Evolutionary conservation across 2,113 vertebrate genomes (phyloP).

Genomic region (Thamnaconus septentrionalis): DNA sequence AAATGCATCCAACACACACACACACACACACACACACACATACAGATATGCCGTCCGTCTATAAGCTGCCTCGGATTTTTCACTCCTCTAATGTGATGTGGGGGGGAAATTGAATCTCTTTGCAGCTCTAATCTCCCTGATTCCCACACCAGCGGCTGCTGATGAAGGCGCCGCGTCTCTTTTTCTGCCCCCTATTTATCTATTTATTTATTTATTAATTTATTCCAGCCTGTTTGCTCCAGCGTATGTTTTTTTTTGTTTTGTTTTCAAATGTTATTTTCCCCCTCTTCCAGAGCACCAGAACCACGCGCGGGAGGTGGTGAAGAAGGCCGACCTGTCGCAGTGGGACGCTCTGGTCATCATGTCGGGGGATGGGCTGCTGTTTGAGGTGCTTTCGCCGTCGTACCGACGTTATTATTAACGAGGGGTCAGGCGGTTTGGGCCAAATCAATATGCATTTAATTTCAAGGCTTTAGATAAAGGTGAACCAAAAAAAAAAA

Average conservation of each 20-base stretch:
- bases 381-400: conserved; percentile 80
- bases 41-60: conserved; percentile 55
- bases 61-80: conserved; percentile 53
- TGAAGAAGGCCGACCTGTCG: conserved; percentile 77
- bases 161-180: conserved; percentile 27
- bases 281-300: conserved; percentile 73
- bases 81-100: conserved; percentile 55
- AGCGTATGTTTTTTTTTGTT: neutral
- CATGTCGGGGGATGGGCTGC: conserved; percentile 86
- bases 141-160: conserved; percentile 42
- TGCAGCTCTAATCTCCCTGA: conserved; percentile 57
- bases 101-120: conserved; percentile 59
- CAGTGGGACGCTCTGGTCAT: conserved; percentile 84
- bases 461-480: too few species aligned
- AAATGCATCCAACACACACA: too few species aligned
- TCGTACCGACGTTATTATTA: too few species aligned
- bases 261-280: too few species aligned
- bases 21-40: conserved; percentile 10
- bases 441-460: neutral
- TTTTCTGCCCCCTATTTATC: conserved; percentile 12
- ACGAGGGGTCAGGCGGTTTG: too few species aligned
- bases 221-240: too few species aligned
- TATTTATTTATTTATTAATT: too few species aligned
- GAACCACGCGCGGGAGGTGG: conserved; percentile 86
- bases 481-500: too few species aligned